These are phyloP conservation scores for Eupithecia subumbrata DNA, from an alignment of 2,888 invertebrate species.

Conservation along the genomic window DNA sequence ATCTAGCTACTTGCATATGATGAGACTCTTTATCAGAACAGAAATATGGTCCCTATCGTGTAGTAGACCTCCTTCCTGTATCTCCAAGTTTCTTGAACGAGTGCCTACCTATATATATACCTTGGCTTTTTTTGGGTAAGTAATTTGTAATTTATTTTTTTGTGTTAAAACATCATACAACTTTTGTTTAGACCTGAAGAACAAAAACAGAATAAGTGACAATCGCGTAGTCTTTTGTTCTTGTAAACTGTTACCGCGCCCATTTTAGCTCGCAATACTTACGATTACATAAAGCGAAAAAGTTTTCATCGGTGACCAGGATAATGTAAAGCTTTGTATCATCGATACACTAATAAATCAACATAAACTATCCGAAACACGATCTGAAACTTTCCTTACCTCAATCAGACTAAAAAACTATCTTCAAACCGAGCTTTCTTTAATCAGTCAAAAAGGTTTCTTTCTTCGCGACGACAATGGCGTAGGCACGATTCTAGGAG, in stretches of 20 bases:
- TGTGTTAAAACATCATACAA: neutral
- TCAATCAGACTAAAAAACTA: constrained; percentile 4
- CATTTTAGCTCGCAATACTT: neutral
- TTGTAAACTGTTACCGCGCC: neutral
- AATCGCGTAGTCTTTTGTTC: neutral
- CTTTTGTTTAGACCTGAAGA: neutral
- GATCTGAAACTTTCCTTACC: neutral
- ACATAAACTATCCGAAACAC: neutral
- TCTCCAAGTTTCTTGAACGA: neutral
- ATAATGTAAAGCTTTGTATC: neutral
- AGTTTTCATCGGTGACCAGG: neutral
- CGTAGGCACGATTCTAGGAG: constrained; percentile 39
- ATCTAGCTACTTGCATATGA: neutral
- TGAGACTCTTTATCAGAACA: neutral
- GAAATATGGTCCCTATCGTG: neutral
- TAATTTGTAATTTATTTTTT: neutral
- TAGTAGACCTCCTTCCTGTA: neutral
- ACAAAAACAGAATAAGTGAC: neutral
- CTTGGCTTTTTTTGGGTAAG: neutral
- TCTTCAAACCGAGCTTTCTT: constrained; percentile 20
- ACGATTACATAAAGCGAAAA: neutral
- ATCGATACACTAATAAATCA: neutral
- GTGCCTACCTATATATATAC: neutral
- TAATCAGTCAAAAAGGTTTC: constrained; percentile 44
- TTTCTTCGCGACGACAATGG: constrained; percentile 32